These are phyloP conservation scores for Pycnonotus jocosus DNA, from an alignment of 2,113 vertebrate species.

Conservation along the genomic window DNA sequence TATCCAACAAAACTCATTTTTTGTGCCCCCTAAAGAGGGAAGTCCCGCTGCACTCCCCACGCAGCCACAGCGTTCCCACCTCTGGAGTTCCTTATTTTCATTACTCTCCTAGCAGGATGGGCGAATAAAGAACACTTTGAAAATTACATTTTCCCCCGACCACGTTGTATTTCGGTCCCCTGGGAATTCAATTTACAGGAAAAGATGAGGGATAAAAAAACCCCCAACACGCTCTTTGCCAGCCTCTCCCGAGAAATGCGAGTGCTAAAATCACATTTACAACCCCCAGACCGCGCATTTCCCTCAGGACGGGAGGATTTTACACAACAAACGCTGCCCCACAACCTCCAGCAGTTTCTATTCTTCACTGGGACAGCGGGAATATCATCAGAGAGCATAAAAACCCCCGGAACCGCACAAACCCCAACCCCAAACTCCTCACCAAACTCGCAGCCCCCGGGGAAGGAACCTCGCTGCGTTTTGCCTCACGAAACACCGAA, in stretches of 20 bases:
- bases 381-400: not conserved
- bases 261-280: not conserved
- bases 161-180: not conserved
- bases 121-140: not conserved
- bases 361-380: no score
- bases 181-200: not conserved
- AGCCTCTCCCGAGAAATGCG: not conserved
- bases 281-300: not conserved
- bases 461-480: not conserved
- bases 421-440: not conserved
- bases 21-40: not conserved
- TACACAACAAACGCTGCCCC: not conserved
- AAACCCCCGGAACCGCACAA: rapidly evolving
- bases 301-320: not conserved
- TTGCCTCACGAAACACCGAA: not conserved
- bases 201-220: rapidly evolving
- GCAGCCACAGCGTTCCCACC: not conserved
- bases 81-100: not conserved
- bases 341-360: not conserved
- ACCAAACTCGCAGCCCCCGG: not conserved
- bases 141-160: not conserved
- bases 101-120: not conserved
- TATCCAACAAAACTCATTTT: not conserved
- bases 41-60: not conserved
- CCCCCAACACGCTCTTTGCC: not conserved